Base-by-base conservation (phyloP, 2,888 invertebrate genomes). In the Nomada ruficornis region DNA sequence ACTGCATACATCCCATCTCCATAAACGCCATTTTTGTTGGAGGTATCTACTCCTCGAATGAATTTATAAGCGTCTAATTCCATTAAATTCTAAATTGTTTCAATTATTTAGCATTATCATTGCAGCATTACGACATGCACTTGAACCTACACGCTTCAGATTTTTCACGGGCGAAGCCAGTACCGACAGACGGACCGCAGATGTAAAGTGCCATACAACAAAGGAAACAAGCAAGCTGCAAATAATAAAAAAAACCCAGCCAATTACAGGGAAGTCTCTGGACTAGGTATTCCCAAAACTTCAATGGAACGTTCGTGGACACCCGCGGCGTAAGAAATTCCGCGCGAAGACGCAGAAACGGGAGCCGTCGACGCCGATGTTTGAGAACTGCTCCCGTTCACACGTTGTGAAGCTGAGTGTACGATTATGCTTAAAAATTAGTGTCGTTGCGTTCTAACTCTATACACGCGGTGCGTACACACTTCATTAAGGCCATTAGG, bases 381-480 rank as follows among this genome's bases (percentile, higher is more conserved):
- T 91, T 89, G 89, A 88, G 91, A 91, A 90, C 85, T 73, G 73
- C 81, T 79, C 73, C 54, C 82, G 91, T 93, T 93, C 94, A 93
- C 94, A 94, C 94, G 94, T 91, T 92, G 93, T 93, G 92, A 93
- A 93, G 89, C 92, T 92, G 91, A 93, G 92, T 93, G 93, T 93
- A 91, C 86, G 88, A 90, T 92, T 93, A 93, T 93, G 93, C 93
- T 93, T 92, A 94, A 92, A 92, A 93, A 93, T 94, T 93, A 93
- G 93, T 91, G 89, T 92, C 90, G 91, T 92, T 91, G 89, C 88
- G 86, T 75, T 80, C 82, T 87, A 87, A 88, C 87, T 89, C 88
- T 87, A 89, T 91, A 87, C 84, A 88, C 88, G 88, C 75, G 77
- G 87, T 88, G 91, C 91, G 92, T 90, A 92, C 92, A 93, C 93